Percentiles rank a stretch among this genome's conserved stretches.
Conservation (phyloP, 2,888 invertebrate genomes). For the Lymantria monacha region DNA sequence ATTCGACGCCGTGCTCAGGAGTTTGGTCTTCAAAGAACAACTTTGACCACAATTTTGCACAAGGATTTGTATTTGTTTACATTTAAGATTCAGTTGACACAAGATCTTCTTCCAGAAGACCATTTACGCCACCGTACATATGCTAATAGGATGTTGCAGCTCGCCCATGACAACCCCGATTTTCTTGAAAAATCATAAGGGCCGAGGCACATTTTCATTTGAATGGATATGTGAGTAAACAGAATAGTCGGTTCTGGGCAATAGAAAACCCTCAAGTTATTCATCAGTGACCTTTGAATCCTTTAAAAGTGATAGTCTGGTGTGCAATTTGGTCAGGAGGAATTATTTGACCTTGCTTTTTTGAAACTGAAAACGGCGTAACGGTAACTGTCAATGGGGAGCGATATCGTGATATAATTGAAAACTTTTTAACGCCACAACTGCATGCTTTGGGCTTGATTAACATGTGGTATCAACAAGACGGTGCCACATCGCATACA, state of each 20-base stretch:
- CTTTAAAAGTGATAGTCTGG: neutral
- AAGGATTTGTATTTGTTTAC: neutral
- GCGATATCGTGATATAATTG: too few species aligned
- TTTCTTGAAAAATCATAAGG: neutral
- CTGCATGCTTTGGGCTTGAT: neutral
- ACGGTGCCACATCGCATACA: neutral
- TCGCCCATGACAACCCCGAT: neutral
- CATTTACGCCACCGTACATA: neutral
- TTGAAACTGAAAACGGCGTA: too few species aligned
- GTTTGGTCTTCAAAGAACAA: neutral
- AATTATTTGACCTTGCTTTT: slow-evolving; percentile 9
- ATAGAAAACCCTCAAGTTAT: neutral
- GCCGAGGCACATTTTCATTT: neutral
- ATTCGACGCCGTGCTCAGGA: neutral
- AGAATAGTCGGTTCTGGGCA: slow-evolving; percentile 46
- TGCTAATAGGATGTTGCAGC: neutral
- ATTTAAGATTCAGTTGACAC: neutral
- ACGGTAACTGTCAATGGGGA: too few species aligned
- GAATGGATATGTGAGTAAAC: slow-evolving; percentile 41
- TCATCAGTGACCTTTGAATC: slow-evolving; percentile 48
- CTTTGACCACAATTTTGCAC: neutral
- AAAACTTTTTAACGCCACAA: too few species aligned
- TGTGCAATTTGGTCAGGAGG: neutral
- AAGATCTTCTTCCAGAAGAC: neutral
- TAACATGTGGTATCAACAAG: neutral